These are phyloP conservation scores for Muschampia plurimacula DNA, from an alignment of 2,888 invertebrate species.

Conservation along the genomic window DNA sequence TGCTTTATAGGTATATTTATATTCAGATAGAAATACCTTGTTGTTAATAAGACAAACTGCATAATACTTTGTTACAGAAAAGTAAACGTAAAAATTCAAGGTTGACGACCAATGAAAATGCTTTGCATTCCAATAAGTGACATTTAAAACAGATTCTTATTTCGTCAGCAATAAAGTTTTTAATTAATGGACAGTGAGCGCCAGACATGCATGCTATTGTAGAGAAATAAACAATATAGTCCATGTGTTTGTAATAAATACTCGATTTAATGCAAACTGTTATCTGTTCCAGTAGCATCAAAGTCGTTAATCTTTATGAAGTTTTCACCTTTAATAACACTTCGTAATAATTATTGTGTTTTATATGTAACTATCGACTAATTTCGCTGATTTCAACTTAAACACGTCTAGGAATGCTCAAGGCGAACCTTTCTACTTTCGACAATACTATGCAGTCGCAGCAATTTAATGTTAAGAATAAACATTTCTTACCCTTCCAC, in stretches of 20 bases:
- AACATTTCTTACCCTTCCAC: constrained; percentile 72
- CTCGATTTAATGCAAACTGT: constrained; percentile 18
- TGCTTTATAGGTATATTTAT: too few species aligned
- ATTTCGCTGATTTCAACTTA: constrained; percentile 45
- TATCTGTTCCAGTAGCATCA: constrained; percentile 39
- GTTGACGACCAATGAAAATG: constrained; percentile 53
- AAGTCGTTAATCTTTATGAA: constrained; percentile 33
- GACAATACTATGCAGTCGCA: constrained; percentile 47
- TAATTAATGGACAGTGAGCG: not conserved
- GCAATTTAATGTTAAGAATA: constrained; percentile 15
- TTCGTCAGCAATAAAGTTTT: not conserved
- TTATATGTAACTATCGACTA: not conserved
- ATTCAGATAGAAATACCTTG: not conserved
- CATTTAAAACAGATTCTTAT: constrained; percentile 32
- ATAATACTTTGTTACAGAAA: constrained; percentile 45
- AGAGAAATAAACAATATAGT: constrained; percentile 34
- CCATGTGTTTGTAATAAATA: constrained; percentile 21
- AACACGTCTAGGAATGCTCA: constrained; percentile 67
- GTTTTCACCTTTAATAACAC: constrained; percentile 6
- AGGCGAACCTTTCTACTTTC: constrained; percentile 79
- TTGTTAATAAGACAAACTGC: constrained; percentile 18
- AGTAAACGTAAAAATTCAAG: constrained; percentile 56
- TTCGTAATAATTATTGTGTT: not conserved
- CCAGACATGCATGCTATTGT: constrained; percentile 17
- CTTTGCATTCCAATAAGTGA: constrained; percentile 44